These are phyloP conservation scores for Adoxophyes honmai DNA, from an alignment of 1,140 invertebrate species.

Conservation along the genomic window DNA sequence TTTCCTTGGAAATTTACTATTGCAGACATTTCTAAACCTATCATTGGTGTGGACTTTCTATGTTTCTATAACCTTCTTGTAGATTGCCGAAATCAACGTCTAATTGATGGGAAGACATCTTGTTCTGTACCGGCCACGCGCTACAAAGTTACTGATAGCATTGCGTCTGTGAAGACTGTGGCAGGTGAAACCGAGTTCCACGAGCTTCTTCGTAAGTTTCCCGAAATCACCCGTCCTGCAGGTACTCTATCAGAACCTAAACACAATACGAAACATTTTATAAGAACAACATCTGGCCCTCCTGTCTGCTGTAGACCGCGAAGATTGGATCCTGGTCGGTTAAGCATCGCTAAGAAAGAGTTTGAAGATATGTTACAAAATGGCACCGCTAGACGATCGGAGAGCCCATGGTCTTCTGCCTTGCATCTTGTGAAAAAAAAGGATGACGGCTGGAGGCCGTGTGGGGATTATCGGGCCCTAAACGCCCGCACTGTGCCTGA, in stretches of 20 bases:
- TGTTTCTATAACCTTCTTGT: neutral
- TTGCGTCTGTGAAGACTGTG: neutral
- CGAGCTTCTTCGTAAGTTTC: conserved; percentile 1
- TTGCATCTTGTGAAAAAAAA: conserved; percentile 59
- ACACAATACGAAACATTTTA: conserved; percentile 23
- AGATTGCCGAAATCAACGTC: neutral
- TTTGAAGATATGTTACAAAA: conserved; percentile 38
- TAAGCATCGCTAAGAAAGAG: conserved; percentile 32
- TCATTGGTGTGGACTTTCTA: neutral
- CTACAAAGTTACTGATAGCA: neutral
- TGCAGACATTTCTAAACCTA: neutral
- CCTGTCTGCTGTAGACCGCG: conserved; percentile 45
- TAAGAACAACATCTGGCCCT: conserved; percentile 35
- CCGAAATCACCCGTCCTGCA: conserved; percentile 17
- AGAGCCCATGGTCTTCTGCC: conserved; percentile 47
- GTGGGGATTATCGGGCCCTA: conserved; percentile 69
- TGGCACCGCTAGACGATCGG: conserved; percentile 39
- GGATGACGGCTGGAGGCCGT: conserved; percentile 48
- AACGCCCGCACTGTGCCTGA: conserved; percentile 62
- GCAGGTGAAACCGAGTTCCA: neutral
- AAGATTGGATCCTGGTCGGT: conserved; percentile 47
- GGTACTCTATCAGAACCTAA: neutral
- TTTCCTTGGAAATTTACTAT: neutral
- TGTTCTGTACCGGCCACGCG: neutral
- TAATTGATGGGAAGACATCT: neutral